Evolutionary conservation across 2,888 invertebrate species (phyloP).

Genomic region (Torymus aiolomorphi): DNA sequence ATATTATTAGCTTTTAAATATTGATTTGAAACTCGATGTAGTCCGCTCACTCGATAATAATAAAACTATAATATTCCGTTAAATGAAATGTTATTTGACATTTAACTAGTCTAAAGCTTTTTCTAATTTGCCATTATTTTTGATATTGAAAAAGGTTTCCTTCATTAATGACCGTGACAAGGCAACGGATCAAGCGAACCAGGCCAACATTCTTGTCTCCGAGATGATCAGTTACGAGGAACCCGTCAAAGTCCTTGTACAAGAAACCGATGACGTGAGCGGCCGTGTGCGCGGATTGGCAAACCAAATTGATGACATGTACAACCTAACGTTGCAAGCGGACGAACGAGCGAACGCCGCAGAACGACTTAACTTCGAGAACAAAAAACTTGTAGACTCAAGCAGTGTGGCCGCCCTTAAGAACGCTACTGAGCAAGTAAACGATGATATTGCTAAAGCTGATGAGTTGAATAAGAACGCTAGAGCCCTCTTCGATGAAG

Average conservation of each 20-base stretch:
- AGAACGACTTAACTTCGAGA: conserved; percentile 78
- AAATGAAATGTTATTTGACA: too few relatives aligned
- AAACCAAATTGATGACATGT: conserved; percentile 83
- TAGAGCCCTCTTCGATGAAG: conserved; percentile 75
- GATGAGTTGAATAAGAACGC: conserved; percentile 78
- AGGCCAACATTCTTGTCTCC: conserved; percentile 81
- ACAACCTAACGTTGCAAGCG: conserved; percentile 81
- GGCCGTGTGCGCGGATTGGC: conserved; percentile 75
- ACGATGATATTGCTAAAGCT: conserved; percentile 78
- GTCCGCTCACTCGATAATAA: too few relatives aligned
- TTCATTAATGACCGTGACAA: conserved; percentile 70
- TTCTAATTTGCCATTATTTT: not conserved
- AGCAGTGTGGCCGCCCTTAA: conserved; percentile 80
- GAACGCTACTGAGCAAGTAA: conserved; percentile 78
- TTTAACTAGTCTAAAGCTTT: too few relatives aligned
- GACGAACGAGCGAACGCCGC: conserved; percentile 80
- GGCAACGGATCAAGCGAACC: conserved; percentile 76
- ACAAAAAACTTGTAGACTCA: conserved; percentile 78
- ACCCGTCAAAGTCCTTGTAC: conserved; percentile 80
- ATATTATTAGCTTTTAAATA: too few relatives aligned
- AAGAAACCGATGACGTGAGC: conserved; percentile 38
- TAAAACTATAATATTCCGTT: too few relatives aligned
- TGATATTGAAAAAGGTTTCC: conserved; percentile 58
- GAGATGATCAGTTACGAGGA: conserved; percentile 82
- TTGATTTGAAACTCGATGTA: too few relatives aligned